Percentiles rank a stretch among this genome's conserved stretches.
phyloP scores from a whole-genome alignment of 2,113 vertebrate genomes.

The Falcunculus frontatus region DNA sequence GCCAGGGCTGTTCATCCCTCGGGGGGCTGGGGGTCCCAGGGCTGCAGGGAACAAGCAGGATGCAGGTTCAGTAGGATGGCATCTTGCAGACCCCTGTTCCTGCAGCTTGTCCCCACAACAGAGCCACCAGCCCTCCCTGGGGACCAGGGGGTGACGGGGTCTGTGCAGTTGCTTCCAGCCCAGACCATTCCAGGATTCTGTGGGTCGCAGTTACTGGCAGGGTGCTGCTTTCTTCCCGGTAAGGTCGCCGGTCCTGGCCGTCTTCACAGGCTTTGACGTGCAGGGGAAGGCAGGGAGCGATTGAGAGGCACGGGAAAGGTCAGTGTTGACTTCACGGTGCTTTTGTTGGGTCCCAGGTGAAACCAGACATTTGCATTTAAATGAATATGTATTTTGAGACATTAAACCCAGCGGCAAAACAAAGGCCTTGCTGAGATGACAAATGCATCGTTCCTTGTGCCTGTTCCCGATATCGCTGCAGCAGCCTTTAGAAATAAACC shows the following conservation, averaged over 20 bases:
- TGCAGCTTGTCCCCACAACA: no score
- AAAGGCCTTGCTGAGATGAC: neutral
- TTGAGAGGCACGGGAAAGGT: neutral
- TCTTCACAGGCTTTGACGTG: neutral
- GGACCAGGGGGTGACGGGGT: neutral
- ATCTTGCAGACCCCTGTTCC: accelerated
- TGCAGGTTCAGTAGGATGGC: accelerated
- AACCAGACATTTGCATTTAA: constrained; percentile 22
- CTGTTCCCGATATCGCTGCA: neutral
- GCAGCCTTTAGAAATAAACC: neutral
- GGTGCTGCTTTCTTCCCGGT: neutral
- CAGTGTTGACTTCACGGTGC: accelerated
- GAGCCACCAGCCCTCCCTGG: neutral
- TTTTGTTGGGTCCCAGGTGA: constrained; percentile 9
- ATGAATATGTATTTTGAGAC: constrained; percentile 53
- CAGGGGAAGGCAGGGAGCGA: neutral
- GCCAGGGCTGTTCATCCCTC: neutral
- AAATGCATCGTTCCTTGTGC: neutral
- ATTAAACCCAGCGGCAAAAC: neutral
- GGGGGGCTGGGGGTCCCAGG: neutral
- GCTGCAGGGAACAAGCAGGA: neutral
- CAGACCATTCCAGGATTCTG: neutral
- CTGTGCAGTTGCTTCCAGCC: neutral
- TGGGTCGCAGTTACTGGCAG: neutral
- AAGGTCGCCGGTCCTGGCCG: neutral